These are phyloP conservation scores for Osmerus eperlanus DNA, from an alignment of 2,113 vertebrate species.

Conservation along the genomic window DNA sequence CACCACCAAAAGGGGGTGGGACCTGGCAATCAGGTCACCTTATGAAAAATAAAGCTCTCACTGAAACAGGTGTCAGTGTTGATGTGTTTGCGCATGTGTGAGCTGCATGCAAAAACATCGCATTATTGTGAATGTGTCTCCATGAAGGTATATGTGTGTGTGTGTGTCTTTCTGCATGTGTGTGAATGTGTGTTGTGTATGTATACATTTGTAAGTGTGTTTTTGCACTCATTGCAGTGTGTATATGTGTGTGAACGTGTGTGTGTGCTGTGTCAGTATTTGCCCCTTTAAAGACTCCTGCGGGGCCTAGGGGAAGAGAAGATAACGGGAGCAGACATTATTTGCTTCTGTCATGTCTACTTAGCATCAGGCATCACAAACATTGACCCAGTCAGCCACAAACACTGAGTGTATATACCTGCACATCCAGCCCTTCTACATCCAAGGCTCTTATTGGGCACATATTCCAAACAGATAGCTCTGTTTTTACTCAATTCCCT, in stretches of 20 bases:
- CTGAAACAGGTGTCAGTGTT: not conserved
- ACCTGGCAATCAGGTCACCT: not conserved
- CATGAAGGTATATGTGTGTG: not conserved
- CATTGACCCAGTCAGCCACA: constrained; percentile 58
- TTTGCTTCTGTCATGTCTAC: constrained; percentile 75
- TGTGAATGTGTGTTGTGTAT: not conserved
- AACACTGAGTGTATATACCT: constrained; percentile 25
- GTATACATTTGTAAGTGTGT: constrained; percentile 1
- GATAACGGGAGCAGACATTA: constrained; percentile 76
- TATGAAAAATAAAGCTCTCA: not conserved
- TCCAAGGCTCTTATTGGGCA: no score
- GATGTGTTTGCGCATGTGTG: not conserved
- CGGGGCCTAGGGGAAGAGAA: constrained; percentile 64
- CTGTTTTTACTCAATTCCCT: not conserved
- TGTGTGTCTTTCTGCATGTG: not conserved
- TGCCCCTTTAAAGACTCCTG: constrained; percentile 75
- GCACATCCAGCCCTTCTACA: no score
- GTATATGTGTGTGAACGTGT: constrained; percentile 4
- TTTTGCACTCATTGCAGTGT: not conserved
- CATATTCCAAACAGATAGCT: no score
- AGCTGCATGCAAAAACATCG: not conserved
- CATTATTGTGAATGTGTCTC: not conserved
- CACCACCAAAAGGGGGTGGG: not conserved
- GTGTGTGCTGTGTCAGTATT: constrained; percentile 49
- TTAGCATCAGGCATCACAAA: constrained; percentile 71